Evolutionary conservation across 2,888 invertebrate genomes (phyloP), one percentile per base, ranked within the genome.

Genomic region (Thera britannica): DNA sequence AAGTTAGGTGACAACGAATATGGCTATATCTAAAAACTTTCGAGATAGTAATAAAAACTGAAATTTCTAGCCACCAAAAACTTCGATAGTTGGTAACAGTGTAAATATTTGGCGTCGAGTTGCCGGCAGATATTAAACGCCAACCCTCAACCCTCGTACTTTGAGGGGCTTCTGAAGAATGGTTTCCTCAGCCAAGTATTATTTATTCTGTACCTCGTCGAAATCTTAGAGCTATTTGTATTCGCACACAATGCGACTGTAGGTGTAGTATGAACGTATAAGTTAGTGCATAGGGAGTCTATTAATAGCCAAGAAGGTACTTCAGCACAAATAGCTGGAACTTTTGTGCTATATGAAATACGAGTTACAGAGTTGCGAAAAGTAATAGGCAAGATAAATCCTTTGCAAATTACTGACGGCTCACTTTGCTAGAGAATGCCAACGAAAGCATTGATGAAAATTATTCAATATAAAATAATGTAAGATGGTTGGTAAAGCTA

Each of bases 111-210:
- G 86, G 78, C 79, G 81, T 79, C 76, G 75, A 74, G 78, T 79
- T 80, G 82, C 77, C 80, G 80, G 78, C 74, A 71, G 71, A 75
- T 74, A 73, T 75, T 70, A 70, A 68, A 68, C 61, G 68, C 55
- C 68, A 67, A 55, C 75, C 70, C 72, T 68, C 71, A 75, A 78
- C 78, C 79, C 72, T 72, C 68, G 69, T 75, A 76, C 78, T 75
- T 85, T 85, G 77, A 81, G 76, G 81, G 90, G 87, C 79, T 89
- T 89, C 88, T 74, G 73, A 80, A 78, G 77, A 79, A 84, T 79
- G 83, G 81, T 73, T 80, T 77, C 76, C 77, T 70, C 57, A 51
- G 38, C 52, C 52, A n/a, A 55, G 62, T 63, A 62, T 46, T 62
- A 51, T 56, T 62, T 62, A 69, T 69, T 65, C 62, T 69, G 62